Evolutionary conservation across 2,888 invertebrate species (phyloP).

Genomic region (Hydrotaea cyrtoneurina): DNA sequence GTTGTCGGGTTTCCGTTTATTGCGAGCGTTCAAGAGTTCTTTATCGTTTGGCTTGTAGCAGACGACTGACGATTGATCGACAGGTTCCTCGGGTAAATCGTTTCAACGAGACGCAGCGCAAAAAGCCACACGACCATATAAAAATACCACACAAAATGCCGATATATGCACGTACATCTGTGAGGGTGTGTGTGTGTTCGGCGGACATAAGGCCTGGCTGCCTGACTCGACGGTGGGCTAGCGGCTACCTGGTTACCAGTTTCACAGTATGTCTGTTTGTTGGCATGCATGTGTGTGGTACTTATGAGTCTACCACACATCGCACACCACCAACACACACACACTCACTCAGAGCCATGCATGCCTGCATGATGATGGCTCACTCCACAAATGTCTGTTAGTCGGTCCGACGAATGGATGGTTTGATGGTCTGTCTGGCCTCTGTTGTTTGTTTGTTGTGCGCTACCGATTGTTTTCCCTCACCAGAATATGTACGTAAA

Average conservation of each 20-base stretch:
- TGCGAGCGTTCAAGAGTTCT: constrained; percentile 65
- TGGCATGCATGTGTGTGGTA: constrained; percentile 33
- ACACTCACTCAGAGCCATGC: background rate
- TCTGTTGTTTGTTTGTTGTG: constrained; percentile 4
- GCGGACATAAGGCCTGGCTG: too few relatives aligned
- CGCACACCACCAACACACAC: background rate
- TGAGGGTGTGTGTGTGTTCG: background rate
- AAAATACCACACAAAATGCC: constrained; percentile 65
- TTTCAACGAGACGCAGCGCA: constrained; percentile 72
- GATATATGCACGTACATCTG: constrained; percentile 38
- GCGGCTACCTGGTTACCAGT: too few relatives aligned
- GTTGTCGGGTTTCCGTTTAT: constrained; percentile 5
- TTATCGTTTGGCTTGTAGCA: constrained; percentile 76
- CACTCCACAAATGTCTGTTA: constrained; percentile 1
- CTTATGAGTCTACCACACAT: constrained; percentile 45
- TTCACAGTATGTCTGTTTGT: background rate
- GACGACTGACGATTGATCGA: constrained; percentile 79
- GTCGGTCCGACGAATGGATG: background rate
- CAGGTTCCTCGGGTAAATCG: constrained; percentile 78
- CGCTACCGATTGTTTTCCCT: constrained; percentile 3
- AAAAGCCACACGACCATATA: constrained; percentile 70
- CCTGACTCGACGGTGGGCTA: too few relatives aligned
- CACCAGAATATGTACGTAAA: background rate
- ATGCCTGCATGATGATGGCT: background rate
- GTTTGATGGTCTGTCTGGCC: background rate